Conservation (phyloP, 2,888 invertebrate species). For the Cheilosia impressa region DNA sequence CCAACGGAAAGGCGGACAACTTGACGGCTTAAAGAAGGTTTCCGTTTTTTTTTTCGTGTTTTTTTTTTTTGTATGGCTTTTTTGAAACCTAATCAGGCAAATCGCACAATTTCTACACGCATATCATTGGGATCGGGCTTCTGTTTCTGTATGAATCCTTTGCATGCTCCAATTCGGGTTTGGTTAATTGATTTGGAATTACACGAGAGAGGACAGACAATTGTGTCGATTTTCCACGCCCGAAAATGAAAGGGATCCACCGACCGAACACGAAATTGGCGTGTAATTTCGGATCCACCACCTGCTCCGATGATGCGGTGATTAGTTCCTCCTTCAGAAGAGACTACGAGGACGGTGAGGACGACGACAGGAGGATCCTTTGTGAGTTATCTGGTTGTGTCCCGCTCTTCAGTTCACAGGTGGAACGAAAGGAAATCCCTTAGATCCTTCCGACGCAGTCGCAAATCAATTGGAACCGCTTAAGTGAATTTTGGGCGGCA, state of each 20-base stretch:
- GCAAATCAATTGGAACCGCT: constrained; percentile 69
- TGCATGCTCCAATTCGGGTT: constrained; percentile 73
- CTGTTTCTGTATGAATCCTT: constrained; percentile 64
- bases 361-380: constrained; percentile 51
- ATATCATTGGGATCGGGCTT: constrained; percentile 61
- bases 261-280: constrained; percentile 65
- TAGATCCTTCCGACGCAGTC: constrained; percentile 72
- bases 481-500: constrained; percentile 57
- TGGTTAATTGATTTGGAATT: constrained; percentile 72
- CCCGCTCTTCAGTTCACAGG: constrained; percentile 54
- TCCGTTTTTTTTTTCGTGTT: constrained; percentile 2
- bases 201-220: constrained; percentile 34
- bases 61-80: constrained; percentile 30
- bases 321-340: constrained; percentile 68
- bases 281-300: constrained; percentile 71
- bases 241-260: constrained; percentile 63
- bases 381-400: constrained; percentile 54
- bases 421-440: constrained; percentile 66
- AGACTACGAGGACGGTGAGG: constrained; percentile 4
- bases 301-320: constrained; percentile 54
- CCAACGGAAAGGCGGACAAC: constrained; percentile 35
- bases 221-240: constrained; percentile 61
- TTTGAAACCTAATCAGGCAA: constrained; percentile 69
- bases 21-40: constrained; percentile 51
- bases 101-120: constrained; percentile 74